These are phyloP conservation scores for Ciona savignyi DNA, from an alignment of 23 tunicate genomes.

Conservation along the genomic window DNA sequence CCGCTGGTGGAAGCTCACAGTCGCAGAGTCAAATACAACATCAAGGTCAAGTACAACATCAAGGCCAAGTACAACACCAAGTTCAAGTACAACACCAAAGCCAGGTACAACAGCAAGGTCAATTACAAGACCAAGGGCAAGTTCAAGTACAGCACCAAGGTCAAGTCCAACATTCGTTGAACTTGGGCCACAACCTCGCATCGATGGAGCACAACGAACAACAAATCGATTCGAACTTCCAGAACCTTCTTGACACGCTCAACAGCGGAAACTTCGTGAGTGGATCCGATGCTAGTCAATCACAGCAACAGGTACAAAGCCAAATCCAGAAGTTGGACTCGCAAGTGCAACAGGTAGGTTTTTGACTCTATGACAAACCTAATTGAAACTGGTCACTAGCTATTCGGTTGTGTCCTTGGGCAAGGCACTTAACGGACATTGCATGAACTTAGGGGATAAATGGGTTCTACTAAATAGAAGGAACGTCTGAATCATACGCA, in stretches of 20 bases:
- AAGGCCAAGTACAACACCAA: not conserved
- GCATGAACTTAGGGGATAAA: no score
- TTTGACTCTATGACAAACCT: no score
- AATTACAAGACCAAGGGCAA: no score
- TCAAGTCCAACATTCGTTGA: not conserved
- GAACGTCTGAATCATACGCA: no score
- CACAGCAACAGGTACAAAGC: conserved; percentile 1
- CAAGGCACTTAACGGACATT: no score
- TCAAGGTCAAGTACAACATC: conserved; percentile 4
- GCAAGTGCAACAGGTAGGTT: no score
- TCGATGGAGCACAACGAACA: not conserved
- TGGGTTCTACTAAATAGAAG: no score
- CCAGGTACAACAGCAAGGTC: not conserved
- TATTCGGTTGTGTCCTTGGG: no score
- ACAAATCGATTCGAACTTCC: not conserved
- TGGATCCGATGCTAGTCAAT: no score
- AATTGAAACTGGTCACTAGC: no score
- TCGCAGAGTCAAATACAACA: not conserved
- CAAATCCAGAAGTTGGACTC: not conserved
- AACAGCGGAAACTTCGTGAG: not conserved
- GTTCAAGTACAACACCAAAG: not conserved
- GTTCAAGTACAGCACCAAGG: conserved; percentile 1
- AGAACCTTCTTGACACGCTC: not conserved
- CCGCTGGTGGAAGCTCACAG: not conserved
- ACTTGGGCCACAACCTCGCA: not conserved